Conservation (phyloP, 2,888 invertebrate species). For the Achlya flavicornis region DNA sequence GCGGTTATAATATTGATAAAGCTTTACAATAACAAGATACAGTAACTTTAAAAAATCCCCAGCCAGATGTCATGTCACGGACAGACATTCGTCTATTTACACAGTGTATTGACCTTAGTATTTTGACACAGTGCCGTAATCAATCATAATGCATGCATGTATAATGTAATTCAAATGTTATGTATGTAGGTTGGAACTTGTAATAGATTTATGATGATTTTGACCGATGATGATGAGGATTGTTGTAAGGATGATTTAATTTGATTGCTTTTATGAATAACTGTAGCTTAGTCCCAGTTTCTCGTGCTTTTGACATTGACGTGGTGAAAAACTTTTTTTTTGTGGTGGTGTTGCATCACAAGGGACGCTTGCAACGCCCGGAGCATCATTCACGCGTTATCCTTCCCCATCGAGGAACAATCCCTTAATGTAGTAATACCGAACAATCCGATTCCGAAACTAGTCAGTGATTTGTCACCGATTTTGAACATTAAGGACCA, state of each 20-base stretch:
- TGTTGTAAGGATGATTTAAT: slow-evolving; percentile 15
- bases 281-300: too few relatives aligned
- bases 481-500: too few relatives aligned
- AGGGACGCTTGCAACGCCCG: too few relatives aligned
- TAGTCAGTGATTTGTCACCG: too few relatives aligned
- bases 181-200: slow-evolving; percentile 39
- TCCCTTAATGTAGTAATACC: too few relatives aligned
- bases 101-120: slow-evolving; percentile 25
- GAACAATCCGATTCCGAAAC: too few relatives aligned
- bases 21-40: background rate
- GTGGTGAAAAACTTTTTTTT: too few relatives aligned
- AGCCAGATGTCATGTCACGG: slow-evolving; percentile 11
- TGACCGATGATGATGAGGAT: slow-evolving; percentile 19
- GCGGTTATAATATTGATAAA: background rate
- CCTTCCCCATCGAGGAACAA: too few relatives aligned
- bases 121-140: slow-evolving; percentile 22
- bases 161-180: slow-evolving; percentile 38
- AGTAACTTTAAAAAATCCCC: background rate
- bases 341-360: too few relatives aligned
- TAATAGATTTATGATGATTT: slow-evolving; percentile 28
- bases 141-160: slow-evolving; percentile 24
- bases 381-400: too few relatives aligned
- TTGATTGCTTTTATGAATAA: background rate
- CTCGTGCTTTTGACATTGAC: too few relatives aligned
- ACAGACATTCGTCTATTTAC: slow-evolving; percentile 4